These are phyloP conservation scores for Paracanthobrama guichenoti DNA, from an alignment of 2,113 vertebrate species.

Conservation along the genomic window DNA sequence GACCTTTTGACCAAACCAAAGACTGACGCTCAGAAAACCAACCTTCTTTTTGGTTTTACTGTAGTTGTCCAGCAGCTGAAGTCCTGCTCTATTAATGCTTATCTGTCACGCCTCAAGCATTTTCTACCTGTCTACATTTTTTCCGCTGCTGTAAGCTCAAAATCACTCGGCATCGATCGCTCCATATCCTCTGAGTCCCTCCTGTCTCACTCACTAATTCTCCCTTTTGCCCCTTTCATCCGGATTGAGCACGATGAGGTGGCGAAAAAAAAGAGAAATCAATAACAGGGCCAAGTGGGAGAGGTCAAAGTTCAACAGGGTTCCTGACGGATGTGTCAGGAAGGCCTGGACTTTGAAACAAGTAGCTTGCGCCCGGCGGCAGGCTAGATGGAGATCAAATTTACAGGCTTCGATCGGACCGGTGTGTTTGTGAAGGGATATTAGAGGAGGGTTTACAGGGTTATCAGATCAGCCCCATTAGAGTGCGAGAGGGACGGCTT, in stretches of 20 bases:
- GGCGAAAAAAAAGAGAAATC: conserved; percentile 77
- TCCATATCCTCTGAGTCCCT: conserved; percentile 77
- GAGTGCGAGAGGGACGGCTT: conserved; percentile 46
- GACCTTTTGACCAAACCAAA: not conserved
- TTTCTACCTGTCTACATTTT: conserved; percentile 68
- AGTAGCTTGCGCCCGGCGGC: conserved; percentile 77
- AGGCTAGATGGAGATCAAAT: conserved; percentile 87
- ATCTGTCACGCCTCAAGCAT: conserved; percentile 71
- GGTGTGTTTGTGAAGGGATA: conserved; percentile 54
- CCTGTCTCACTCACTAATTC: conserved; percentile 77
- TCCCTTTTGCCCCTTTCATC: conserved; percentile 77
- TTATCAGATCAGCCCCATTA: conserved; percentile 59
- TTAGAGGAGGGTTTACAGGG: conserved; percentile 51
- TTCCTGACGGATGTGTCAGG: conserved; percentile 87
- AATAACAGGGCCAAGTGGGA: conserved; percentile 81
- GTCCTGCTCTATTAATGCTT: conserved; percentile 72
- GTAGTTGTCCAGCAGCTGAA: conserved; percentile 37
- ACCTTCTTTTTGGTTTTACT: conserved; percentile 18
- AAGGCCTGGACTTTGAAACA: conserved; percentile 79
- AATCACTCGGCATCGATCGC: conserved; percentile 81
- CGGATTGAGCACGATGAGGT: conserved; percentile 79
- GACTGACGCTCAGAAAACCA: conserved; percentile 19
- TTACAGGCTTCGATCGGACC: conserved; percentile 84
- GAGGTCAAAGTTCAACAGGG: conserved; percentile 88
- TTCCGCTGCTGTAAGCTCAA: conserved; percentile 75